These are phyloP conservation scores for Podabrus alpinus DNA, from an alignment of 2,888 invertebrate genomes.

Conservation along the genomic window DNA sequence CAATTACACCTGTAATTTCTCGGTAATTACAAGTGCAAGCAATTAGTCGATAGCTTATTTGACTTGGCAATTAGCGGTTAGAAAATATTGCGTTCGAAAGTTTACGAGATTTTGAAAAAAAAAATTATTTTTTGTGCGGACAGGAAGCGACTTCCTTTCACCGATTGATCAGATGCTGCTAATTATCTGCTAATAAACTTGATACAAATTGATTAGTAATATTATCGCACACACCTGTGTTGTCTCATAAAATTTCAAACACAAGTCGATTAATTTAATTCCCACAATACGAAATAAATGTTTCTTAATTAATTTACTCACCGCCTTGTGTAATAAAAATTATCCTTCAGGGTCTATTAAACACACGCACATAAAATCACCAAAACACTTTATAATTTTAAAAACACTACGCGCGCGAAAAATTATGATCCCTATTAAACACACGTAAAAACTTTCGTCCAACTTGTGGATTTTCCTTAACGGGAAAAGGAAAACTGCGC, in stretches of 20 bases:
- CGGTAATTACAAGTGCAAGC: background rate
- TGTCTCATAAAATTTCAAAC: background rate
- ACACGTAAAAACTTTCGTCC: background rate
- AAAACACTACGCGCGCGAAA: background rate
- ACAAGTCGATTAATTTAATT: background rate
- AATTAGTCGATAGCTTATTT: background rate
- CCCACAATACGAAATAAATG: background rate
- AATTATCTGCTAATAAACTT: background rate
- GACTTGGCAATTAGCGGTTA: background rate
- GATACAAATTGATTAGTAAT: background rate
- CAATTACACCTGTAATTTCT: background rate
- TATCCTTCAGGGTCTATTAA: background rate
- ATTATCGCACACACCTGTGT: background rate
- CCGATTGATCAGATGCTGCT: background rate
- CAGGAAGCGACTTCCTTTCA: too few species aligned
- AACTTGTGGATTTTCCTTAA: background rate
- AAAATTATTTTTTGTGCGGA: too few species aligned
- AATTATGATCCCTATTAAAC: background rate
- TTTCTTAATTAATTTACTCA: background rate
- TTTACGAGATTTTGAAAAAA: background rate
- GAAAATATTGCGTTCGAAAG: background rate
- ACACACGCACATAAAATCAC: background rate
- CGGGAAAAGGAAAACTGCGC: background rate
- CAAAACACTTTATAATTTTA: background rate
- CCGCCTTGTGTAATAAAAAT: background rate